Evolutionary conservation across 2,797 vertebrate genomes (phyloP), one percentile per base, ranked within the genome.

Genomic region (Enteromius unitaeniatus): DNA sequence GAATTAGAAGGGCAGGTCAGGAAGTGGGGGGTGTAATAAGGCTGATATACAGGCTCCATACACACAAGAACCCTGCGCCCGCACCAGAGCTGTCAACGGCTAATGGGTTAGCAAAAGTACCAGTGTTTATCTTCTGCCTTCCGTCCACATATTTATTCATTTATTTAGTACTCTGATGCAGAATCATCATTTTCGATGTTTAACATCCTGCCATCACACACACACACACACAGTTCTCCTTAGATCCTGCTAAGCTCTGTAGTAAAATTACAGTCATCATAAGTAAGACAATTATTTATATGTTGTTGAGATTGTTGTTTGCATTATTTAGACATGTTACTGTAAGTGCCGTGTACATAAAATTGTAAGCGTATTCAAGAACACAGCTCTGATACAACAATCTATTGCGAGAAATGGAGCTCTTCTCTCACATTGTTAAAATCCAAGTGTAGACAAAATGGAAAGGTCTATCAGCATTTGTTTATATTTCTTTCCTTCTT

Each of bases 1-100:
- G 96, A 97, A 97, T 99, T 97, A 97, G 96, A 84, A 94, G 93
- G 95, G 94, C 94, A 91, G 89, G 92, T 93, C 95, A 96, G 94
- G 96, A 96, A 95, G 93, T 83, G 67, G 69, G 81, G 47, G 79
- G 49, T 76, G 75, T 97, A 97, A 97, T 95, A 95, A 97, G 96
- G 93, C 93, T 92, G 95, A 96, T 97, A 96, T 95, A 95, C 93
- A 92, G 92, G 91, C 93, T 47, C 58, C 19, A 62, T 83, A 69
- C 49, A 42, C 92, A 91, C 91, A 90, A 90, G 92, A 91, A 94
- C 92, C 88, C 89, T 91, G 92, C 88, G 17, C 93, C 92, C 92
- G 92, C 89, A 91, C 90, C 91, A 88, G 84, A 91, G 89, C 94
- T 95, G 95, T 95, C 95, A 95, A 91, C 93, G 93, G 89, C 92